Percentiles rank a stretch among this genome's conserved stretches.
phyloP scores from a whole-genome alignment of 2,888 invertebrate species.

The Xestobium rufovillosum region DNA sequence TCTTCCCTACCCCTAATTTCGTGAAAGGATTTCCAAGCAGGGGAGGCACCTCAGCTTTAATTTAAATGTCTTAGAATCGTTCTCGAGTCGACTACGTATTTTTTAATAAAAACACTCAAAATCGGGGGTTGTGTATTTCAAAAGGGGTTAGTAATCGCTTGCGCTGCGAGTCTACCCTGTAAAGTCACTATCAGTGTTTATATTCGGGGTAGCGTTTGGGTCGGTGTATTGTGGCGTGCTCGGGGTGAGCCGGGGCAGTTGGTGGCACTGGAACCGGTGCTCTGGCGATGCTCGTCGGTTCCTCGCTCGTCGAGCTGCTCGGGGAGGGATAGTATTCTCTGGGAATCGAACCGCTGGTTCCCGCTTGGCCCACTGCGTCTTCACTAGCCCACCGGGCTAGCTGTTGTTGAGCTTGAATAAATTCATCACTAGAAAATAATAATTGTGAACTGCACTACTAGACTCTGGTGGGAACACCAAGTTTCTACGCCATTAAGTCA shows the following conservation, averaged over 20 bases:
- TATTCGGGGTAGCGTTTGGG: slow-evolving; percentile 64
- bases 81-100: no score
- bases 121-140: neutral
- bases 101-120: no score
- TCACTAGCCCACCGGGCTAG: slow-evolving; percentile 93
- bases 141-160: slow-evolving; percentile 16
- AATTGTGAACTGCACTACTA: slow-evolving; percentile 44
- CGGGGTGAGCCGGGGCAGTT: slow-evolving; percentile 39
- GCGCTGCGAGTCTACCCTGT: slow-evolving; percentile 30
- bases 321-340: slow-evolving; percentile 53
- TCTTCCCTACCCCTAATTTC: no score
- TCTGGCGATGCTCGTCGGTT: slow-evolving; percentile 50
- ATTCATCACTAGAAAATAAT: slow-evolving; percentile 88
- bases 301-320: slow-evolving; percentile 46
- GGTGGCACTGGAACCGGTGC: slow-evolving; percentile 44
- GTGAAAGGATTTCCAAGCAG: no score
- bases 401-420: slow-evolving; percentile 96
- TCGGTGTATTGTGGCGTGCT: slow-evolving; percentile 50
- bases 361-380: slow-evolving; percentile 51
- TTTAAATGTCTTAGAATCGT: no score
- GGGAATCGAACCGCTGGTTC: slow-evolving; percentile 46
- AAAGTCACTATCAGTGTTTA: slow-evolving; percentile 61
- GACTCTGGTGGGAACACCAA: no score
- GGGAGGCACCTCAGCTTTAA: no score
- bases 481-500: no score